Base-by-base conservation (phyloP, 2,888 invertebrate genomes). In the Heterodera filipjevi region DNA sequence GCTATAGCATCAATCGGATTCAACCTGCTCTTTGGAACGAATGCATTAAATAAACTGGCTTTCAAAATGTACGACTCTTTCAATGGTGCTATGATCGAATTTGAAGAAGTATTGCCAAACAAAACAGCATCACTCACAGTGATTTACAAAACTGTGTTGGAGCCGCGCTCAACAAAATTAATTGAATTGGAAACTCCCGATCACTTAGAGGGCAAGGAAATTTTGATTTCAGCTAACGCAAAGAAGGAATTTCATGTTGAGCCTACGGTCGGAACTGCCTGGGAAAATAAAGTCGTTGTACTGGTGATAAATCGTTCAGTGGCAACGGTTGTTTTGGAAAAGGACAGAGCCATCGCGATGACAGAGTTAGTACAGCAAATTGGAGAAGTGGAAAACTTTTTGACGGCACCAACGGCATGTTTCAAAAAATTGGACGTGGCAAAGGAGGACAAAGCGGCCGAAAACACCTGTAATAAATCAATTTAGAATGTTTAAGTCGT, bases 11-110 rank as follows among this genome's bases (percentile, higher is more conserved):
- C 76, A 19, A 39, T 71, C 22, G 66, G 68, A 10, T 71, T 49
- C 14, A 16, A 66, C 75, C 12, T 76, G 14, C 22, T 76, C 2
- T 32, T 76, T 19, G 76, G 76, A 16, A 76, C 76, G 10, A 76
- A 76, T n/a, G 66, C 68, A 2, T 35, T 76, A 33, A 72, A 44
- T 33, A 3, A 27, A 0, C n/a, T 76, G 30, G 76, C 76, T 6
- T 68, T 76, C 30, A 68, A n/a, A 64, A 19, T 76, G n/a, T n/a
- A n/a, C n/a, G n/a, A n/a, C n/a, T n/a, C n/a, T 30, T 76, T 35
- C 10, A 75, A 71, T 66, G 33, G 22, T 22, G 27, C 33, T 3
- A 32, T 19, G 33, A 76, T 76, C 27, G 72, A 76, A 19, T 68
- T 76, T 66, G 76, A 76, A n/a, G 22, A 22, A 22, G 30, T 27